phyloP scores from a whole-genome alignment of 2,888 invertebrate species.

The Napeogenes inachia region DNA sequence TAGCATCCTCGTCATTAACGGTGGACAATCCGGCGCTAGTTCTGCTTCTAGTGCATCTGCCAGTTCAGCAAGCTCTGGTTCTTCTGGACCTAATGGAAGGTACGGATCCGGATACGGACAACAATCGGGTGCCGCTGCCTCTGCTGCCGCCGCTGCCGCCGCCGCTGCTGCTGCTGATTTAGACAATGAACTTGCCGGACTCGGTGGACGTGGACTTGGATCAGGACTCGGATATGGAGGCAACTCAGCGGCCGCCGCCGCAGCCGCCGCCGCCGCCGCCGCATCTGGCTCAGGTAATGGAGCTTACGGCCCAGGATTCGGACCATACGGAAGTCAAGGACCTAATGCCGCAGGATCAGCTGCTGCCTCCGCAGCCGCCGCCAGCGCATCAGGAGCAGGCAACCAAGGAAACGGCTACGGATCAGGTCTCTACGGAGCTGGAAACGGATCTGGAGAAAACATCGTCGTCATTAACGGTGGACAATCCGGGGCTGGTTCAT shows the following conservation, averaged over 20 bases:
- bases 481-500: no score
- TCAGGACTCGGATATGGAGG: constrained; percentile 1
- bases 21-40: constrained; percentile 5
- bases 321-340: constrained; percentile 14
- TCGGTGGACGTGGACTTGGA: background rate
- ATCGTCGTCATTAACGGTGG: no score
- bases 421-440: background rate
- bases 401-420: constrained; percentile 3
- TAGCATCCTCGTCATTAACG: constrained; percentile 2
- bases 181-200: background rate
- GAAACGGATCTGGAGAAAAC: constrained; percentile 17
- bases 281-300: constrained; percentile 2
- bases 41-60: constrained; percentile 8
- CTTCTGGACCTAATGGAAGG: background rate
- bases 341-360: background rate
- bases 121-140: background rate
- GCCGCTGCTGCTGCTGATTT: constrained; percentile 1
- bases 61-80: constrained; percentile 11
- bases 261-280: constrained; percentile 6
- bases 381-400: no score
- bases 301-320: constrained; percentile 5
- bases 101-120: background rate
- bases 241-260: constrained; percentile 11
- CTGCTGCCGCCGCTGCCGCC: constrained; percentile 7
- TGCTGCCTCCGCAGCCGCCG: constrained; percentile 7